These are phyloP conservation scores for Cololabis saira DNA, from an alignment of 2,113 vertebrate genomes.

Conservation along the genomic window DNA sequence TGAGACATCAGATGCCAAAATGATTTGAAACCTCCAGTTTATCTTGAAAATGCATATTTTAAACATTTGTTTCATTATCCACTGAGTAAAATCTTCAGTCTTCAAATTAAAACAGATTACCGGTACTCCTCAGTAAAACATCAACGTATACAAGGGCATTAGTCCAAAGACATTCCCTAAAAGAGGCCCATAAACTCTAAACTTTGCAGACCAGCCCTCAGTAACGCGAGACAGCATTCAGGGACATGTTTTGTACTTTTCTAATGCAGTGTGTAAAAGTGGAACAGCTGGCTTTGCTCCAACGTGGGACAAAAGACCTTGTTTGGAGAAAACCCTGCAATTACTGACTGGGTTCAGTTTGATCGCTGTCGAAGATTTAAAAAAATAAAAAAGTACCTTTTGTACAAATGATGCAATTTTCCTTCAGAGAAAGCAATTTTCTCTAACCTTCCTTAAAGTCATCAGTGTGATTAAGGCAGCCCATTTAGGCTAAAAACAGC, in stretches of 20 bases:
- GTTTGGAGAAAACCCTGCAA: constrained; percentile 47
- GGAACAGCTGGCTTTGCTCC: constrained; percentile 61
- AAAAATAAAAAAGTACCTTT: constrained; percentile 15
- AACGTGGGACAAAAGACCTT: constrained; percentile 47
- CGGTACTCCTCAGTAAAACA: no score
- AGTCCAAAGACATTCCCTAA: no score
- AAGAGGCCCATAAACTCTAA: no score
- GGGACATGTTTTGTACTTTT: constrained; percentile 51
- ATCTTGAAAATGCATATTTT: no score
- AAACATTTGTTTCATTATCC: no score
- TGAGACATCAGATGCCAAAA: no score
- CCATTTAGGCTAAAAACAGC: constrained; percentile 17
- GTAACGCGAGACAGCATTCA: constrained; percentile 50
- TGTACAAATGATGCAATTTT: constrained; percentile 60
- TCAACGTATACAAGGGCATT: no score
- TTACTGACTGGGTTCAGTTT: constrained; percentile 57
- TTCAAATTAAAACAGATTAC: no score
- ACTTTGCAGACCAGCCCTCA: neutral
- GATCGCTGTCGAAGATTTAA: constrained; percentile 21
- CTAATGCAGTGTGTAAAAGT: constrained; percentile 58
- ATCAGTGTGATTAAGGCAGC: constrained; percentile 44
- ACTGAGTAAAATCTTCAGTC: no score
- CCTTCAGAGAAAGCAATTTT: constrained; percentile 38
- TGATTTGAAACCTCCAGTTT: no score
- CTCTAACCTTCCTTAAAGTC: constrained; percentile 39